Evolutionary conservation across 53 echinoderm and acorn worm genomes (phyloP).

Genomic region (Zoroaster sp.): DNA sequence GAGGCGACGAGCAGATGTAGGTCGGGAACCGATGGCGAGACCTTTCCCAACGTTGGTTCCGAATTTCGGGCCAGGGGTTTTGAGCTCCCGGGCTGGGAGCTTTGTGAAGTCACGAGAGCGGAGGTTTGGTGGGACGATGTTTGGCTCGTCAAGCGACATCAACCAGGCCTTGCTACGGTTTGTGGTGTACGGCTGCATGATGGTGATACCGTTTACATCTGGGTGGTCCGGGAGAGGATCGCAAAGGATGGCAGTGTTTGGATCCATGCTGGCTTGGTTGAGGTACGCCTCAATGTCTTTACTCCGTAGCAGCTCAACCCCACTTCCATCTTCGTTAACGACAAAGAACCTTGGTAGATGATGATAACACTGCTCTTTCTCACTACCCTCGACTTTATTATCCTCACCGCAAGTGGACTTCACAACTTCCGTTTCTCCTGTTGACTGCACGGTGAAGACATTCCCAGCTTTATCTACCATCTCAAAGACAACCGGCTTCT

Average conservation of each 20-base stretch:
- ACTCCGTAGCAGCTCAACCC: slow-evolving; percentile 78
- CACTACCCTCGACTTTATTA: not conserved
- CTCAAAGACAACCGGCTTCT: slow-evolving; percentile 61
- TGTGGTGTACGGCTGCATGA: slow-evolving; percentile 83
- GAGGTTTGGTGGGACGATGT: slow-evolving; percentile 86
- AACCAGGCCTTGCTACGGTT: slow-evolving; percentile 73
- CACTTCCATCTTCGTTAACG: slow-evolving; percentile 83
- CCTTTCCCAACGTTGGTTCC: slow-evolving; percentile 92
- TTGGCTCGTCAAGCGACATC: slow-evolving; percentile 70
- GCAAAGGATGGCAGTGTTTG: slow-evolving; percentile 77
- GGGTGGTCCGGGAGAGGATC: slow-evolving; percentile 92
- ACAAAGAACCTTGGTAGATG: slow-evolving; percentile 89
- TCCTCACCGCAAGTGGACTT: slow-evolving; percentile 34
- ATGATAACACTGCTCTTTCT: not conserved
- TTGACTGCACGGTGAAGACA: slow-evolving; percentile 72
- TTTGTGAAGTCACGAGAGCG: slow-evolving; percentile 80
- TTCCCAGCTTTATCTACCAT: slow-evolving; percentile 70
- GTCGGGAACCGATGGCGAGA: slow-evolving; percentile 76
- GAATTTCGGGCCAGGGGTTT: slow-evolving; percentile 76
- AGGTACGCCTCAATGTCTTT: slow-evolving; percentile 67
- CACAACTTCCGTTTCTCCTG: slow-evolving; percentile 65
- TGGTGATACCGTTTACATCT: slow-evolving; percentile 82
- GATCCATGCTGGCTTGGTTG: slow-evolving; percentile 73
- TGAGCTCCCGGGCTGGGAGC: slow-evolving; percentile 73
- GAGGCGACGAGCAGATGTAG: slow-evolving; percentile 6